Evolutionary conservation across 2,888 invertebrate genomes (phyloP), one percentile per base, ranked within the genome.

Genomic region (Bedellia somnulentella): DNA sequence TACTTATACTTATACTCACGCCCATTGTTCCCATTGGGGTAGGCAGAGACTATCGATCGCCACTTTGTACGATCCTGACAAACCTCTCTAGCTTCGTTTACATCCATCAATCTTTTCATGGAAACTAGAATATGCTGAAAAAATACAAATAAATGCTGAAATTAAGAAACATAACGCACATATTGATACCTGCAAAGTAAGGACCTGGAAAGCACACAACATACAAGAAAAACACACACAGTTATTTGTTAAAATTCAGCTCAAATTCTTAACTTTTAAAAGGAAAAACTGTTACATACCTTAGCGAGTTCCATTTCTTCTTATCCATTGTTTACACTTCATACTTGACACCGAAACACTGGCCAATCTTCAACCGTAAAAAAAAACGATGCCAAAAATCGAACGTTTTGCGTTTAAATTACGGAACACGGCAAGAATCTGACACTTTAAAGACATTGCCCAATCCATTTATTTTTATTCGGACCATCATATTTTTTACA

Each of bases 111-210:
- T n/a, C n/a, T n/a, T n/a, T n/a, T n/a, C n/a, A n/a, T n/a, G n/a
- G n/a, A n/a, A n/a, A n/a, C n/a, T n/a, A n/a, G n/a, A n/a, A n/a
- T n/a, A n/a, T n/a, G n/a, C n/a, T n/a, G n/a, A n/a, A n/a, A n/a
- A n/a, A n/a, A n/a, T n/a, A n/a, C n/a, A n/a, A n/a, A n/a, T n/a
- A n/a, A n/a, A n/a, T n/a, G n/a, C n/a, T n/a, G n/a, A n/a, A n/a
- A n/a, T n/a, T n/a, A n/a, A n/a, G n/a, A n/a, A n/a, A n/a, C n/a
- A n/a, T n/a, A n/a, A n/a, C n/a, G n/a, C n/a, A 29, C 15, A 34
- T 51, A 73, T 71, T 75, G 73, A 73, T 75, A 71, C 73, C 71
- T 70, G 71, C 62, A 66, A 36, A 44, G 37, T 40, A 45, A 46
- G 52, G 42, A 51, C 54, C 66, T 67, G 62, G 22, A 62, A 53